Evolutionary conservation across 2,888 invertebrate species (phyloP), one percentile per base, ranked within the genome.

Genomic region (Cenopis cana): DNA sequence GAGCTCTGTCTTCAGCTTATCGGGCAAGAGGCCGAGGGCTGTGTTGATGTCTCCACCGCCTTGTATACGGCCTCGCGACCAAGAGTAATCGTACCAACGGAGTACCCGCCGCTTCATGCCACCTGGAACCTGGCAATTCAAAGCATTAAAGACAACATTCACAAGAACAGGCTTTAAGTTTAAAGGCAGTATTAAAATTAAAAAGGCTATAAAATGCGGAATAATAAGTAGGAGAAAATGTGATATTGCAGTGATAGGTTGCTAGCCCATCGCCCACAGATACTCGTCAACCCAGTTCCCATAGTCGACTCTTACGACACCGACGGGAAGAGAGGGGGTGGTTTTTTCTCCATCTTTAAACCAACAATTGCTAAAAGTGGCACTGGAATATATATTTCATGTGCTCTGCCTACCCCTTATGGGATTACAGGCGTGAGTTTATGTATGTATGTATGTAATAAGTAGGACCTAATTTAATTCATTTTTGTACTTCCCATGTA

Each of bases 81-180:
- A 99, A 36, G 98, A 98, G 90, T 99, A 99, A 92, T 99, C 98
- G 90, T 99, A 99, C 99, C 99, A 99, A 9, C 99, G 95, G 41
- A 99, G 95, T 0, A 99, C 99, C 24, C 99, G 94, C n/a, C 98
- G 94, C 87, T 99, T 99, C 97, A 99, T 98, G 18, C 98, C 98
- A 49, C 98, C 97, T 8, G 99, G 99, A 33, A 98, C 98, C 95
- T 95, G 75, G 8, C 18, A 12, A 33, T 10, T 55, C 29, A 29
- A 12, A 55, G 9, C 14, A 8, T n/a, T 46, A n/a, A n/a, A 46
- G 0, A n/a, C n/a, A n/a, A 14, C n/a, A 46, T n/a, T n/a, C 46
- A n/a, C 46, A n/a, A 46, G 41, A 5, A 12, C 5, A 5, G 14
- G 14, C 41, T 41, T 12, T 14, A 41, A 24, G 4, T 41, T 12